These are phyloP conservation scores for Paralichthys olivaceus DNA, from an alignment of 2,113 vertebrate species.

Conservation along the genomic window DNA sequence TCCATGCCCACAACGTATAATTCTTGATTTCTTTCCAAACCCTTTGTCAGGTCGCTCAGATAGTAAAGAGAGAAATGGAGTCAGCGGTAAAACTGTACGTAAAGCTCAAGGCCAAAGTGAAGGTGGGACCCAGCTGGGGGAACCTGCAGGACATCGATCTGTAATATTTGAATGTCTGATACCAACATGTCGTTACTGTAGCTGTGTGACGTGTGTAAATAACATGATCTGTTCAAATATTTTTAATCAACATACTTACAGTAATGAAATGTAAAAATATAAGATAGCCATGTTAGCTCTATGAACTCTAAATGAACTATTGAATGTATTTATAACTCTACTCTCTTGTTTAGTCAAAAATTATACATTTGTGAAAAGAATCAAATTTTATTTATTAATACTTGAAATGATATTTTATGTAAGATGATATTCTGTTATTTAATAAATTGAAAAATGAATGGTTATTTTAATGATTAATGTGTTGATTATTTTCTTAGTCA, in stretches of 20 bases:
- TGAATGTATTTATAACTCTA: slow-evolving; percentile 41
- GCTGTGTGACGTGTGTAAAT: slow-evolving; percentile 8
- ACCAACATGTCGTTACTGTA: not conserved
- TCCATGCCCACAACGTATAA: too few species aligned
- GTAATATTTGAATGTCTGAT: slow-evolving; percentile 55
- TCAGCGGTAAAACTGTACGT: slow-evolving; percentile 89
- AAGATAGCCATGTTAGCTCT: not conserved
- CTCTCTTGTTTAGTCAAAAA: not conserved
- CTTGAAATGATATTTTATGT: slow-evolving; percentile 7
- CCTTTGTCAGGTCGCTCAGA: slow-evolving; percentile 89
- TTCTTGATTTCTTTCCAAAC: not conserved
- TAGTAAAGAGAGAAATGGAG: slow-evolving; percentile 97
- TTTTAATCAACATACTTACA: slow-evolving; percentile 38
- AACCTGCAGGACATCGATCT: slow-evolving; percentile 90
- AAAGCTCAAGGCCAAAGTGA: slow-evolving; percentile 91
- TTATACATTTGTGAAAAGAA: not conserved
- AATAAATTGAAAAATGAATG: not conserved
- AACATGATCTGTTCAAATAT: not conserved
- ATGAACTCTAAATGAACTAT: slow-evolving; percentile 36
- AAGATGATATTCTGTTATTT: not conserved
- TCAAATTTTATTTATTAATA: not conserved
- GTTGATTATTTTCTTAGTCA: not conserved
- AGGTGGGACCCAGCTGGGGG: slow-evolving; percentile 94
- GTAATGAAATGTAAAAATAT: slow-evolving; percentile 45
- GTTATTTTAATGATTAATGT: not conserved